phyloP scores from a whole-genome alignment of 2,888 invertebrate genomes.

The Bhutanitis thaidina region DNA sequence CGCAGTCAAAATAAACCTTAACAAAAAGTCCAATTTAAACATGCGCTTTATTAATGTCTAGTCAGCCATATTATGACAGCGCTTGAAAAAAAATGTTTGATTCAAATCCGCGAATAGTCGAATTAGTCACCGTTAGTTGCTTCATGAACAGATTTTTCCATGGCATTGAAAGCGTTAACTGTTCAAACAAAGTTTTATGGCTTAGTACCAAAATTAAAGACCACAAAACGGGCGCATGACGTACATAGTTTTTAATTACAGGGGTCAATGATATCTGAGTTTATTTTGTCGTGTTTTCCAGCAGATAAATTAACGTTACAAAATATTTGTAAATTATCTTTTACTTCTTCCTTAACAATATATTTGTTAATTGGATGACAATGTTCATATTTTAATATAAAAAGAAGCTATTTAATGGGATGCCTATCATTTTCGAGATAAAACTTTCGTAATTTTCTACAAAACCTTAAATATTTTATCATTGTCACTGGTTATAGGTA shows the following conservation, averaged over 20 bases:
- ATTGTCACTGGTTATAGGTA: no score
- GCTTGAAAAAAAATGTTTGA: slow-evolving; percentile 4
- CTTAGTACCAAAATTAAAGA: slow-evolving; percentile 39
- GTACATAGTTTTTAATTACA: slow-evolving; percentile 56
- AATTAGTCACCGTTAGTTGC: slow-evolving; percentile 13
- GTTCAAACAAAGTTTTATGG: slow-evolving; percentile 48
- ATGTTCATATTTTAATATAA: no score
- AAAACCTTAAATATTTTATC: no score
- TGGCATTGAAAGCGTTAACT: slow-evolving; percentile 28
- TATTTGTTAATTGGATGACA: no score
- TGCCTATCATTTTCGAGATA: no score
- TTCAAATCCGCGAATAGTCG: slow-evolving; percentile 6
- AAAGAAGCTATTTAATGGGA: no score
- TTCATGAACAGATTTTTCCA: slow-evolving; percentile 11
- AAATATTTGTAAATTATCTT: no score
- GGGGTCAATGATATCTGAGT: slow-evolving; percentile 22
- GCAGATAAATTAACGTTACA: not conserved
- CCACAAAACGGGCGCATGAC: slow-evolving; percentile 45
- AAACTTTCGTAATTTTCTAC: no score
- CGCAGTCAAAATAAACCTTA: no score
- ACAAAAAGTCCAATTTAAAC: not conserved
- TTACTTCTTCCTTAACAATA: no score
- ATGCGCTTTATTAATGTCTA: not conserved
- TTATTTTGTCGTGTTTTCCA: slow-evolving; percentile 5
- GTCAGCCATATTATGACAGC: not conserved